Base-by-base conservation (phyloP, 2,113 vertebrate species). In the Erythrolamprus reginae region DNA sequence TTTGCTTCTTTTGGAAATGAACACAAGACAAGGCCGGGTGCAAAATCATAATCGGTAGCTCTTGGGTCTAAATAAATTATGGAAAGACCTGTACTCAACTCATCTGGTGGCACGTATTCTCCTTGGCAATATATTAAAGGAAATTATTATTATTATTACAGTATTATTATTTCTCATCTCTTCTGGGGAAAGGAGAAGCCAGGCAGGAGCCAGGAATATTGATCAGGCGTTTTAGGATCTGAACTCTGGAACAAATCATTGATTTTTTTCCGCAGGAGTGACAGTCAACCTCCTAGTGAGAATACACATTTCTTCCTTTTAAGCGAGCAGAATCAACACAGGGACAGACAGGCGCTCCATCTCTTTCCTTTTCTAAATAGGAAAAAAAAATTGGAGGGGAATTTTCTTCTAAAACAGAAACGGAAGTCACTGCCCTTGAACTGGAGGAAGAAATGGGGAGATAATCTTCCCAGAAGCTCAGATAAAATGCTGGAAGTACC, bases 151-250 rank as follows among this genome's bases (percentile, higher is more conserved):
- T 51, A 42, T 65, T n/a, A n/a, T n/a, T n/a, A n/a, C n/a, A n/a
- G n/a, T 70, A 26, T 56, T 38, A 53, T 53, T 53, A 55, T 51
- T 56, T 56, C 2, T 48, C 21, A 5, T 55, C 82, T 92, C 70
- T 24, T 87, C 55, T 3, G 28, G 15, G 58, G 70, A 92, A 86
- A 70, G 77, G 33, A 50, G 42, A 51, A 90, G 13, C 6, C 33
- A 48, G 83, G 4, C 83, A 33, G 87, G 89, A 89, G 89, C 89
- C 61, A 24, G 53, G 50, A 55, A 82, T 90, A 90, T 90, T 33
- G 89, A 90, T 87, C 61, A 55, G 13, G 17, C 21, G 1, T 82
- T 38, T 82, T 19, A 55, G 24, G 1, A n/a, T 21, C 23, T 77
- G 87, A 13, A 15, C 17, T 70, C 6, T 88, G 15, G 65, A 70